phyloP scores from a whole-genome alignment of 64 coral and sea anemone species.

The Porites australiensis region DNA sequence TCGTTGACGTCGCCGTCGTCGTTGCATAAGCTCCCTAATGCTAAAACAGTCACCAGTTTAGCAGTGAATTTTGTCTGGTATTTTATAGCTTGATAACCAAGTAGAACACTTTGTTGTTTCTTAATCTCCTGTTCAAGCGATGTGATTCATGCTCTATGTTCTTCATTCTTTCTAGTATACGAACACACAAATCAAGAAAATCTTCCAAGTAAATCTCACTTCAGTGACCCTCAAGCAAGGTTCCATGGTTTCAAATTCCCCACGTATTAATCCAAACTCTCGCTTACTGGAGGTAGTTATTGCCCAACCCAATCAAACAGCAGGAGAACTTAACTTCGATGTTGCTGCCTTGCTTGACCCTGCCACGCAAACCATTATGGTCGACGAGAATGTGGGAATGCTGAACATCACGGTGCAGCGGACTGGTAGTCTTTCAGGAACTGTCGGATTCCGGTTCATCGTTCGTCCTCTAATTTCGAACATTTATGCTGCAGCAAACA shows the following conservation, averaged over 20 bases:
- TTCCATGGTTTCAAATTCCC: slow-evolving; percentile 64
- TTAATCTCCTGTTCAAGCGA: neutral
- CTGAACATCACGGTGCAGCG: slow-evolving; percentile 64
- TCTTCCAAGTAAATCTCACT: slow-evolving; percentile 92
- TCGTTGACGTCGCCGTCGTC: no score
- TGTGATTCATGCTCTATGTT: neutral
- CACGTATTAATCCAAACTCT: slow-evolving; percentile 53
- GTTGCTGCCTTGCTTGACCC: slow-evolving; percentile 56
- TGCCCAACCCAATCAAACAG: slow-evolving; percentile 66
- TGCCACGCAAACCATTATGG: slow-evolving; percentile 60
- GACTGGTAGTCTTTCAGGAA: slow-evolving; percentile 43
- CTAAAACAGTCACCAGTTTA: no score
- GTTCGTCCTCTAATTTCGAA: slow-evolving; percentile 25
- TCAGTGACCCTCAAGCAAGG: slow-evolving; percentile 62
- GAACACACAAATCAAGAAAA: slow-evolving; percentile 63
- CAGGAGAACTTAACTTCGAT: slow-evolving; percentile 90
- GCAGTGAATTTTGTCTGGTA: no score
- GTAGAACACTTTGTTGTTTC: no score
- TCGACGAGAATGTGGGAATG: slow-evolving; percentile 55
- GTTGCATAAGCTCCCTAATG: no score
- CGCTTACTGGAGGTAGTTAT: slow-evolving; percentile 85
- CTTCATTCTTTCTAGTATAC: slow-evolving; percentile 51
- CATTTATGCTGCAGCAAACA: slow-evolving; percentile 10
- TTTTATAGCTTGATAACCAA: no score
- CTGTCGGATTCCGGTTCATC: slow-evolving; percentile 76